Evolutionary conservation across 2,113 vertebrate genomes (phyloP).

Genomic region (Cyprinodon variegatus): DNA sequence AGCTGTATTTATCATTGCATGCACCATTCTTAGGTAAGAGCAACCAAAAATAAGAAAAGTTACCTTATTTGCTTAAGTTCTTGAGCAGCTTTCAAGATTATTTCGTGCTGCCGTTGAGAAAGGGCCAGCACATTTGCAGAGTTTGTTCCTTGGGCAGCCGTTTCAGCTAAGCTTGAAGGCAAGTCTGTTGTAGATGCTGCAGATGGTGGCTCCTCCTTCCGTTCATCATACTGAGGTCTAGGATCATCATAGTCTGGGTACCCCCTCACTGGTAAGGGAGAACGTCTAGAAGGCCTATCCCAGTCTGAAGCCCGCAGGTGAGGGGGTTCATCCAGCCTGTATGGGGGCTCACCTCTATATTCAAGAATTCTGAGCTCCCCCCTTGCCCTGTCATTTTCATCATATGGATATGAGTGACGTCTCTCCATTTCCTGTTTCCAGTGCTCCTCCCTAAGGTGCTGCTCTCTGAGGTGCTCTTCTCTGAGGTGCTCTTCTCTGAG

Average conservation of each 20-base stretch:
- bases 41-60: constrained; percentile 27
- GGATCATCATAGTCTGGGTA: constrained; percentile 69
- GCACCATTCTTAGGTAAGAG: not conserved
- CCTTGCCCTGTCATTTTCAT: constrained; percentile 84
- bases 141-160: constrained; percentile 64
- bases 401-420: constrained; percentile 79
- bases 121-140: constrained; percentile 89
- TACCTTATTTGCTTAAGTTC: constrained; percentile 98
- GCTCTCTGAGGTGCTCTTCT: constrained; percentile 83
- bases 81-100: constrained; percentile 98
- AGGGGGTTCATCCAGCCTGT: constrained; percentile 81
- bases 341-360: constrained; percentile 84
- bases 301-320: constrained; percentile 83
- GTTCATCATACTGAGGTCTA: constrained; percentile 80
- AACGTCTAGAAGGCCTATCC: constrained; percentile 80
- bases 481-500: constrained; percentile 4
- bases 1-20: not conserved
- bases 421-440: constrained; percentile 85
- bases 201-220: constrained; percentile 58
- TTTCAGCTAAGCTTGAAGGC: constrained; percentile 81
- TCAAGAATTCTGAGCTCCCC: constrained; percentile 87
- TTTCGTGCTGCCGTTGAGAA: constrained; percentile 97
- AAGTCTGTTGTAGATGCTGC: constrained; percentile 64
- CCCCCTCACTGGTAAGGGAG: constrained; percentile 63
- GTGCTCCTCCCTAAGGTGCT: constrained; percentile 83